Evolutionary conservation across 2,113 vertebrate species (phyloP).

Genomic region (Notarius quadriscutis): DNA sequence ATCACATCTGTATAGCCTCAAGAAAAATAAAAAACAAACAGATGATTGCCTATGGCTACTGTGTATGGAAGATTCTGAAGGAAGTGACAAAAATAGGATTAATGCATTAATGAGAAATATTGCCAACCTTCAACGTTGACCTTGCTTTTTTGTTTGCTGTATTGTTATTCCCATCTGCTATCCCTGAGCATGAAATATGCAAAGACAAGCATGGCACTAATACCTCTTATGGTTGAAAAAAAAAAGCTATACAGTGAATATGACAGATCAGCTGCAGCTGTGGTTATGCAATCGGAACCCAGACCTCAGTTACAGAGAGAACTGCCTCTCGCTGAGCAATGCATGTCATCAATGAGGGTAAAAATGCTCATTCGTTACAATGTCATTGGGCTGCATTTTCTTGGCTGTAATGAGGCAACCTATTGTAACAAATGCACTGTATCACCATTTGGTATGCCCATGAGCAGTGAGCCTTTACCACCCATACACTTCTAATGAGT

Average conservation of each 20-base stretch:
- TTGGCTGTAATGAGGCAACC: slow-evolving; percentile 49
- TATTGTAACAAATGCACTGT: slow-evolving; percentile 50
- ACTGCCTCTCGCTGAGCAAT: slow-evolving; percentile 32
- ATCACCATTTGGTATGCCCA: slow-evolving; percentile 54
- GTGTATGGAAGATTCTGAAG: not conserved
- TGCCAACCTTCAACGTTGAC: not conserved
- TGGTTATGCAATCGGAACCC: slow-evolving; percentile 14
- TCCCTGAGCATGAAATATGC: not conserved
- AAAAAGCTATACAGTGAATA: not conserved
- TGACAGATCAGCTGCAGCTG: slow-evolving; percentile 25
- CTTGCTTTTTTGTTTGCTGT: not conserved
- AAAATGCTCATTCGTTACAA: slow-evolving; percentile 44
- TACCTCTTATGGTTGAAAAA: not conserved
- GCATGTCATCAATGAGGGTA: slow-evolving; percentile 41
- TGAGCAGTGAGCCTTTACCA: slow-evolving; percentile 44
- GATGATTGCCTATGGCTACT: not conserved
- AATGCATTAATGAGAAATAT: not conserved
- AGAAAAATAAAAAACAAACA: not conserved
- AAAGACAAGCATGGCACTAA: not conserved
- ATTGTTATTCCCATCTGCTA: not conserved
- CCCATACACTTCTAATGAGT: slow-evolving; percentile 56
- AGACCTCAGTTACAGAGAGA: slow-evolving; percentile 5
- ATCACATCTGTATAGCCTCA: not conserved
- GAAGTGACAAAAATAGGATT: not conserved
- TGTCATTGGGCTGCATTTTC: slow-evolving; percentile 45